Evolutionary conservation across 2,113 vertebrate species (phyloP), one percentile per base, ranked within the genome.

Genomic region (Sturnus vulgaris): DNA sequence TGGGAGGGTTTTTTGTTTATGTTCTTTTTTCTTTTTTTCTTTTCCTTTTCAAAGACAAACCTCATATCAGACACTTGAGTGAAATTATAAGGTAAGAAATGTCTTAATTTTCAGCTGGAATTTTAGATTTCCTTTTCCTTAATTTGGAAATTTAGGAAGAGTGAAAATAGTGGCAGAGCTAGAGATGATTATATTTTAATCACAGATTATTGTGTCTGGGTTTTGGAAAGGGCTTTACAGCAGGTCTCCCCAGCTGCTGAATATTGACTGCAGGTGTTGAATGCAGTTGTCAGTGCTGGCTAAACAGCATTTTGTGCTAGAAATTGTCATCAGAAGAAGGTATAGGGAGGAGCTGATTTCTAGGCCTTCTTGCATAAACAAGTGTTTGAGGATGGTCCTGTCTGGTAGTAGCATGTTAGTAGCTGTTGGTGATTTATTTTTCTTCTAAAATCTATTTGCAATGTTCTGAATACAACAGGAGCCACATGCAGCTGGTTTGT

Each of bases 391-490:
- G 31, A 44, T 90, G 63, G 80, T 92, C 42, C 17, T 90, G 57
- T 85, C 80, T 90, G 19, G 30, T 71, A 90, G 65, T 75, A 90
- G 39, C 42, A 27, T 27, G 33, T 69, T 77, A 59, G 39, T 81
- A 86, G 64, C 60, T 61, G 31, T 33, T 87, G 53, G 37, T 86
- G 64, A 90, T 88, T 72, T 93, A 31, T 82, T 89, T 91, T 75
- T 60, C 69, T 91, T 86, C 66, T 69, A 47, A 92, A 86, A 71
- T 82, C 53, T 17, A 28, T 31, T 52, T 95, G 30, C 61, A 79
- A 5, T 89, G 27, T 56, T 85, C 92, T 78, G 44, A 92, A 85
- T 90, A 84, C 88, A 83, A 50, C 20, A 66, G 61, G 50, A 94
- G 70, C 47, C 1, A 1, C 35, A 8, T 40, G 79, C 88, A 66